A percentile compares a stretch with the other conserved stretches of the same genome.
phyloP scores from a whole-genome alignment of 2,888 invertebrate species.

The Bellardia pandia region DNA sequence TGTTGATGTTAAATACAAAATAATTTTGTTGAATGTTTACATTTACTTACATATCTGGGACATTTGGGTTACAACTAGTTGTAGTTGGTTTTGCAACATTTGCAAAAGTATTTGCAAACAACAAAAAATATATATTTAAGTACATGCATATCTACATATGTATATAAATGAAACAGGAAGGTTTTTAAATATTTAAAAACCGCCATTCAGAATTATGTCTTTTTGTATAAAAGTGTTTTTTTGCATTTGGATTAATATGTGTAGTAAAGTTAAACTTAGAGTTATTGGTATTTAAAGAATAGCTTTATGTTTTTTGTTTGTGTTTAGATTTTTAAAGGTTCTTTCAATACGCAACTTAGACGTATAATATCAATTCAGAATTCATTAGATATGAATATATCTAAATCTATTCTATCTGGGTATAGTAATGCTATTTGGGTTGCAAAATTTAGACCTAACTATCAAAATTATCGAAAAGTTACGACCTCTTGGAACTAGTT shows the following conservation, averaged over 20 bases:
- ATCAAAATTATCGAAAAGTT: too few relatives aligned
- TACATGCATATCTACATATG: not conserved
- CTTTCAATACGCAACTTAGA: too few relatives aligned
- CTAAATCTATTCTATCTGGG: too few relatives aligned
- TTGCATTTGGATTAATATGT: not conserved
- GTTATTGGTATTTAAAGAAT: too few relatives aligned
- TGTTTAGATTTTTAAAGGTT: too few relatives aligned
- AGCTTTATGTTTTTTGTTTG: too few relatives aligned
- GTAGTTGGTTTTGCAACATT: conserved; percentile 14
- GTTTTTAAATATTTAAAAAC: conserved; percentile 18
- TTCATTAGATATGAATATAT: too few relatives aligned
- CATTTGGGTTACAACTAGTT: conserved; percentile 25
- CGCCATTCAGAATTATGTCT: not conserved
- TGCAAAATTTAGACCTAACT: too few relatives aligned
- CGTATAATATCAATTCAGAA: too few relatives aligned
- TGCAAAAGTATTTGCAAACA: not conserved
- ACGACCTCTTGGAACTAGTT: too few relatives aligned
- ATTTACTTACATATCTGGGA: conserved; percentile 45
- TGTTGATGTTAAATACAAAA: conserved; percentile 65
- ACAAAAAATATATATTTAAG: not conserved
- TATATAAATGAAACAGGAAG: not conserved
- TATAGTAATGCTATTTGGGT: too few relatives aligned
- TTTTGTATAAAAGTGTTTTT: conserved; percentile 8
- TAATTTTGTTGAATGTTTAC: conserved; percentile 45
- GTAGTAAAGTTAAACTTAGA: not conserved